These are phyloP conservation scores for Meganola albula DNA, from an alignment of 2,888 invertebrate species.

Conservation along the genomic window DNA sequence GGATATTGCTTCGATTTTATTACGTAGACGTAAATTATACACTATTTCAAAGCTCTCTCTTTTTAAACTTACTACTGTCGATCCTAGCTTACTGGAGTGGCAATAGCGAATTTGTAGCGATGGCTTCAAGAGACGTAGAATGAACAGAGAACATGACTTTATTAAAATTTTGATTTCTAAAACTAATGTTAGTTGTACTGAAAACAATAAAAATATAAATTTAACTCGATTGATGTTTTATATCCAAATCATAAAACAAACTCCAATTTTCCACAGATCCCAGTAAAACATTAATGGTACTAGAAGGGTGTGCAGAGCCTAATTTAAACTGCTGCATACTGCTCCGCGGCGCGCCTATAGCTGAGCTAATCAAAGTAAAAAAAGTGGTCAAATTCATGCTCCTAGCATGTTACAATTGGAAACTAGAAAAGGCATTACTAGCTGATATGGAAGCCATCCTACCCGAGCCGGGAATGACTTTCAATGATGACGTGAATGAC, in stretches of 20 bases:
- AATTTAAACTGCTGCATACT: constrained; percentile 92
- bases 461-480: constrained; percentile 63
- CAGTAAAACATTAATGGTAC: constrained; percentile 93
- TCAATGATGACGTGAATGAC: constrained; percentile 47
- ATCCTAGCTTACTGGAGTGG: no score
- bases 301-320: constrained; percentile 91
- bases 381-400: constrained; percentile 89
- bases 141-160: no score
- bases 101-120: no score
- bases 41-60: no score
- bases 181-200: no score
- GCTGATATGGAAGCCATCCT: constrained; percentile 85
- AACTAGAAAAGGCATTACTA: constrained; percentile 93
- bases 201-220: no score
- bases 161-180: no score
- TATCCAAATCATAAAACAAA: background rate
- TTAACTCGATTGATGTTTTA: no score
- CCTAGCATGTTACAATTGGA: constrained; percentile 92
- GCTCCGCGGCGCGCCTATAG: constrained; percentile 84
- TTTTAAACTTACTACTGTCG: no score
- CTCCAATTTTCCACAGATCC: constrained; percentile 57
- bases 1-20: no score
- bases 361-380: constrained; percentile 90
- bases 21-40: no score
- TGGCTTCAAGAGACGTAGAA: no score